Evolutionary conservation across 1,140 invertebrate genomes (phyloP).

Genomic region (Panagrolaimus sp.): DNA sequence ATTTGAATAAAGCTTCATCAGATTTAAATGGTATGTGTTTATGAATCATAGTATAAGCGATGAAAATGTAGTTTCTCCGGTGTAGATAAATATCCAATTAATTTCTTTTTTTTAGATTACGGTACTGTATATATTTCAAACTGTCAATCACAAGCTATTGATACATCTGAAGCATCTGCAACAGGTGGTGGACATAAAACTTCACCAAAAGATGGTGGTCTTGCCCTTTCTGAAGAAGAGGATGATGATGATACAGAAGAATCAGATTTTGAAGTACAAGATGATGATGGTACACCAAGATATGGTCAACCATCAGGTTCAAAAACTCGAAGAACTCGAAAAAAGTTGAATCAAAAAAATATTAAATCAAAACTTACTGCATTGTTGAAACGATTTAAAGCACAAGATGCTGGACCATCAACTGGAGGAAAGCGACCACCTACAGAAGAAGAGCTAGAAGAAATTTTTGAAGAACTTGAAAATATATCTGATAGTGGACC

Average conservation of each 20-base stretch:
- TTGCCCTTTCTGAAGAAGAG: conserved; percentile 20
- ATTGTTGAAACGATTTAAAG: conserved; percentile 80
- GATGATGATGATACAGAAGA: conserved; percentile 37
- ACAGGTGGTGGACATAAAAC: background rate
- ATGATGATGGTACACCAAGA: conserved; percentile 27
- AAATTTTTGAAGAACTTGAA: conserved; percentile 52
- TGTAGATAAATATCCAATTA: no score
- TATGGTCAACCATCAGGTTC: background rate
- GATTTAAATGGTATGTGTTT: conserved; percentile 22
- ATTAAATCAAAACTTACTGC: conserved; percentile 94
- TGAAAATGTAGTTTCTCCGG: no score
- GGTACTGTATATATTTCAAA: background rate
- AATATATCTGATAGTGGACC: conserved; percentile 49
- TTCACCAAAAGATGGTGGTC: background rate
- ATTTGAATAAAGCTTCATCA: conserved; percentile 27
- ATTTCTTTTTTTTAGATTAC: background rate
- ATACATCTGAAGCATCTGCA: no score
- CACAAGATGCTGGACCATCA: conserved; percentile 68
- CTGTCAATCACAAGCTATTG: background rate
- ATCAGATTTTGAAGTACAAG: conserved; percentile 33
- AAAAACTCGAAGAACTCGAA: conserved; percentile 4
- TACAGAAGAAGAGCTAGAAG: conserved; percentile 38
- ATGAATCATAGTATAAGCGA: no score
- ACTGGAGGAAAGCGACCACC: conserved; percentile 38
- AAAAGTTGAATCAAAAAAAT: conserved; percentile 70